A percentile compares a stretch with the other conserved stretches of the same genome.
Conservation (phyloP, 2,888 invertebrate genomes). For the Drosophila fulvimacula region DNA sequence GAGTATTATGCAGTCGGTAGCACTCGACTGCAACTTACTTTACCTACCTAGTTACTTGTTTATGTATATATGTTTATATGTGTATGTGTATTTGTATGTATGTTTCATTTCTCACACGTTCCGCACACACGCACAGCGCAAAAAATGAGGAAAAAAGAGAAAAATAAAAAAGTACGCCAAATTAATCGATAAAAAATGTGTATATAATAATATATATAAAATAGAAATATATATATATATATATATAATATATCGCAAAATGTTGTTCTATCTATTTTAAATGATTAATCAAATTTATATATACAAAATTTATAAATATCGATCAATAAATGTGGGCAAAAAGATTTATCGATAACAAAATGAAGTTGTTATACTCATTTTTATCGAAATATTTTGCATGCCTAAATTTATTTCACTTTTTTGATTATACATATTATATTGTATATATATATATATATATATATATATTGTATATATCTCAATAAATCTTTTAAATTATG, state of each 20-base stretch:
- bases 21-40: not conserved
- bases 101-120: slow-evolving; percentile 52
- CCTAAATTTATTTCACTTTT: too few relatives aligned
- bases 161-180: not conserved
- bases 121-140: slow-evolving; percentile 48
- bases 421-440: not conserved
- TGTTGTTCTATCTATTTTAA: not conserved
- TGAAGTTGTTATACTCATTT: too few relatives aligned
- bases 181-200: not conserved
- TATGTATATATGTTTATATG: slow-evolving; percentile 9
- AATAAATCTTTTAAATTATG: slow-evolving; percentile 57
- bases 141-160: not conserved
- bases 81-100: slow-evolving; percentile 33
- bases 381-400: too few relatives aligned
- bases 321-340: too few relatives aligned
- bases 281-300: too few relatives aligned
- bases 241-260: not conserved
- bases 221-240: not conserved
- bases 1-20: not conserved
- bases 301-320: too few relatives aligned
- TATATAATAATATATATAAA: not conserved
- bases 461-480: slow-evolving; percentile 1
- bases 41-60: too few relatives aligned
- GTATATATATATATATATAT: not conserved
- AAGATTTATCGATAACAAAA: too few relatives aligned